Evolutionary conservation across 2,888 invertebrate species (phyloP).

Genomic region (Cephus nigrinus): DNA sequence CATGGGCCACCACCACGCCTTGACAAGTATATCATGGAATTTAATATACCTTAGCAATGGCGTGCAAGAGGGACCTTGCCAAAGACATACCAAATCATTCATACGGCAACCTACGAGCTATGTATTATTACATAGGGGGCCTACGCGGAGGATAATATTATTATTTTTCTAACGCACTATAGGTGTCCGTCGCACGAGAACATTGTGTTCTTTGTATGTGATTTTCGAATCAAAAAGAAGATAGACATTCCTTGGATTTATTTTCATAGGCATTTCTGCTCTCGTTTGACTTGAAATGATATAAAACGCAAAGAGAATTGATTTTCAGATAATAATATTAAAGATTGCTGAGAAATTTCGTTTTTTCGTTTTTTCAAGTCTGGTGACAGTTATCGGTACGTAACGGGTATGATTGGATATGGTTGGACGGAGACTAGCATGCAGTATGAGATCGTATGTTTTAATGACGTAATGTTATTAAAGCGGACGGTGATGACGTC

Average conservation of each 20-base stretch:
- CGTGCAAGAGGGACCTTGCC: conserved; percentile 12
- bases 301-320: background rate
- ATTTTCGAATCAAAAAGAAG: background rate
- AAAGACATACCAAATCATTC: background rate
- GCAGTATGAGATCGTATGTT: background rate
- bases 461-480: background rate
- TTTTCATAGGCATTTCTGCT: background rate
- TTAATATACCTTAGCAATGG: conserved; percentile 46
- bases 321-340: background rate
- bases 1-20: conserved; percentile 42
- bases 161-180: background rate
- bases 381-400: background rate
- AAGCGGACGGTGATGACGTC: background rate
- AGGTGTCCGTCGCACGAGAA: background rate
- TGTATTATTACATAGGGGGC: background rate
- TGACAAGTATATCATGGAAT: conserved; percentile 61
- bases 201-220: background rate
- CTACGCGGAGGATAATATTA: background rate
- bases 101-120: background rate
- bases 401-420: background rate
- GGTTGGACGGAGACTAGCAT: background rate
- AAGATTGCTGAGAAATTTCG: background rate
- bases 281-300: background rate
- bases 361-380: background rate
- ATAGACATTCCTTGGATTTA: background rate